Evolutionary conservation across 2,113 vertebrate genomes (phyloP).

Genomic region (Pseudopodoces humilis): DNA sequence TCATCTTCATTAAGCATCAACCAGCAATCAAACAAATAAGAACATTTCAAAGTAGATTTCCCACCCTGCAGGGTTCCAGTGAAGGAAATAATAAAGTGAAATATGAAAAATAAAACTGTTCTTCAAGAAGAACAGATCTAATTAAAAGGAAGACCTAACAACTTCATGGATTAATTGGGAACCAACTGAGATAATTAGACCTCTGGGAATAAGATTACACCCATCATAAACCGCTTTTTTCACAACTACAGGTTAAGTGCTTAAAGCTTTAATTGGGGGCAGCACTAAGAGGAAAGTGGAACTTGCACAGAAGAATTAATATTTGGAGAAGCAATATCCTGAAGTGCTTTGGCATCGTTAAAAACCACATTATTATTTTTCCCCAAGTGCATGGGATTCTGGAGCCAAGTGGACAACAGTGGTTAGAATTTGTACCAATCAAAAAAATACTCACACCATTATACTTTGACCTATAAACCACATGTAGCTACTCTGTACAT

Average conservation of each 20-base stretch:
- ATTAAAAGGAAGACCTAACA: conserved; percentile 90
- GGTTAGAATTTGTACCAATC: conserved; percentile 56
- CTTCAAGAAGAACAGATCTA: conserved; percentile 79
- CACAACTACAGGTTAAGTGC: conserved; percentile 84
- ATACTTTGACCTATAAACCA: conserved; percentile 66
- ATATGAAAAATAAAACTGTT: conserved; percentile 72
- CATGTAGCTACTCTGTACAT: conserved; percentile 35
- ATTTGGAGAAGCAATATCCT: conserved; percentile 75
- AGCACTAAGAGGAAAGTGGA: conserved; percentile 81
- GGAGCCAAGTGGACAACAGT: conserved; percentile 51
- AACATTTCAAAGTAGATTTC: conserved; percentile 71
- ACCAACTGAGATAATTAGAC: conserved; percentile 96
- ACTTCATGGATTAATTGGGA: conserved; percentile 97
- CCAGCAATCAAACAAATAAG: conserved; percentile 73
- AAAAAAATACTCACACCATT: conserved; percentile 52
- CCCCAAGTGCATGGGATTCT: conserved; percentile 29
- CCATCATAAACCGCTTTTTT: conserved; percentile 87
- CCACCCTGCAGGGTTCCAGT: conserved; percentile 68
- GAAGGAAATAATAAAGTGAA: conserved; percentile 76
- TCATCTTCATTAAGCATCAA: conserved; percentile 68
- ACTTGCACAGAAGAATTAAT: conserved; percentile 84
- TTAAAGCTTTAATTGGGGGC: conserved; percentile 87
- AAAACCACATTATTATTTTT: conserved; percentile 65
- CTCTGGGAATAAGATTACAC: conserved; percentile 93
- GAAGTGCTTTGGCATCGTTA: conserved; percentile 56